Evolutionary conservation across 2,797 vertebrate species (phyloP).

Genomic region (Sebastes kiyomatsui): DNA sequence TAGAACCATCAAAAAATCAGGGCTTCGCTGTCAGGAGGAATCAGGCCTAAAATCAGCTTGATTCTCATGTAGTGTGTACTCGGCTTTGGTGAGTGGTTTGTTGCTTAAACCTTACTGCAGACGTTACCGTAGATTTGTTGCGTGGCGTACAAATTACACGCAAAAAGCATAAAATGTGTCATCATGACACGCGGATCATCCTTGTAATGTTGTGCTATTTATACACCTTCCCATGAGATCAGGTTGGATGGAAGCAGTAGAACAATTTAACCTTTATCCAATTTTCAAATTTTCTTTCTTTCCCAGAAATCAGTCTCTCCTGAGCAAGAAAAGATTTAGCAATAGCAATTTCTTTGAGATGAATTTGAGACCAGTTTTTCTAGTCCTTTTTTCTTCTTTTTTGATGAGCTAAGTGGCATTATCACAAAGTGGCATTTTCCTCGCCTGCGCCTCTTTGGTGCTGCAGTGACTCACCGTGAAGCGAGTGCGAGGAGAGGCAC

Average conservation of each 20-base stretch:
- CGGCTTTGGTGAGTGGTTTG: too few species aligned
- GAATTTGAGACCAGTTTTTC: neutral
- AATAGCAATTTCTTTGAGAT: constrained; percentile 7
- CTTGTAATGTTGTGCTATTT: too few species aligned
- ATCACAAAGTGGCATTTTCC: constrained; percentile 42
- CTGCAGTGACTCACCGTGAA: constrained; percentile 41
- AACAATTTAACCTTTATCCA: neutral
- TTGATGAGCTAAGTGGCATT: constrained; percentile 33
- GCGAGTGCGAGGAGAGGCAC: constrained; percentile 20
- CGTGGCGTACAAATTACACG: too few species aligned
- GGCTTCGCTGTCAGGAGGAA: accelerated
- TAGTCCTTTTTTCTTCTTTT: neutral
- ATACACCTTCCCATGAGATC: too few species aligned
- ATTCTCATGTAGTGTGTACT: too few species aligned
- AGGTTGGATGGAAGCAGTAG: too few species aligned
- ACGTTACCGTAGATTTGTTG: too few species aligned
- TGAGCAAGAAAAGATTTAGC: neutral
- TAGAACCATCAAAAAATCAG: too few species aligned
- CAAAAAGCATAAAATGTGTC: too few species aligned
- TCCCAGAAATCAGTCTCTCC: neutral
- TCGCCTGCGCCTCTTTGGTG: constrained; percentile 15
- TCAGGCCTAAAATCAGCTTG: too few species aligned
- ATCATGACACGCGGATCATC: too few species aligned
- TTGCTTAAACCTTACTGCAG: too few species aligned
- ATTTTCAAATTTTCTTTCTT: neutral